Evolutionary conservation across 1,140 invertebrate genomes (phyloP).

Genomic region (Agrilus planipennis): DNA sequence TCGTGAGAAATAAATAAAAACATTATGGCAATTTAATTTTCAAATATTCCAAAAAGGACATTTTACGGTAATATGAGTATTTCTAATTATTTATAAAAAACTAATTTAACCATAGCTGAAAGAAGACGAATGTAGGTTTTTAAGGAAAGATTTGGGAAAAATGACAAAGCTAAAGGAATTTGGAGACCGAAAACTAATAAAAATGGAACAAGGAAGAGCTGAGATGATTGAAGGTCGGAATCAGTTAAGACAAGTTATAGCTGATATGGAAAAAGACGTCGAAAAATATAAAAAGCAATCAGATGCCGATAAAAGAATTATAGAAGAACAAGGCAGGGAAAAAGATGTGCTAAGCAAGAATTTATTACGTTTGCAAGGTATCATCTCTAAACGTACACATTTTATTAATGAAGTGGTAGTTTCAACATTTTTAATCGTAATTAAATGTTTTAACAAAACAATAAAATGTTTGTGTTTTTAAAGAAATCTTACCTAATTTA

Average conservation of each 20-base stretch:
- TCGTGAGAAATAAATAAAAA: not conserved
- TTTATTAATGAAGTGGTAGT: no score
- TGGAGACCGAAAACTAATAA: not conserved
- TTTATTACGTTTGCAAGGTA: slow-evolving; percentile 39
- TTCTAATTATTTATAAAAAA: no score
- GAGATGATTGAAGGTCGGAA: slow-evolving; percentile 32
- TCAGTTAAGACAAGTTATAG: slow-evolving; percentile 34
- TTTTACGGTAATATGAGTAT: not conserved
- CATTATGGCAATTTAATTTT: no score
- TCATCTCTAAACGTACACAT: slow-evolving; percentile 2
- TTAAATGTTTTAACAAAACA: slow-evolving; percentile 4
- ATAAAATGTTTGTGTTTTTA: slow-evolving; percentile 7
- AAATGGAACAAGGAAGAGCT: slow-evolving; percentile 7
- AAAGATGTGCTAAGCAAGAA: slow-evolving; percentile 44
- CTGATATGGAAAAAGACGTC: slow-evolving; percentile 38
- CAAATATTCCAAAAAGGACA: not conserved
- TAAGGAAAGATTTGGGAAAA: slow-evolving; percentile 21
- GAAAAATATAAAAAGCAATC: slow-evolving; percentile 36
- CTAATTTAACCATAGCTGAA: slow-evolving; percentile 7
- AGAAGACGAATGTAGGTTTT: slow-evolving; percentile 19
- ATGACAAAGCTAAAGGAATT: slow-evolving; percentile 21
- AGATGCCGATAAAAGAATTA: slow-evolving; percentile 34
- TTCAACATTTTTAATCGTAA: no score
- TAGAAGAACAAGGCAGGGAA: slow-evolving; percentile 41
- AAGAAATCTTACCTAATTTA: slow-evolving; percentile 2